These are phyloP conservation scores for Helicolenus hilgendorfi DNA, from an alignment of 2,797 vertebrate genomes.

Conservation along the genomic window DNA sequence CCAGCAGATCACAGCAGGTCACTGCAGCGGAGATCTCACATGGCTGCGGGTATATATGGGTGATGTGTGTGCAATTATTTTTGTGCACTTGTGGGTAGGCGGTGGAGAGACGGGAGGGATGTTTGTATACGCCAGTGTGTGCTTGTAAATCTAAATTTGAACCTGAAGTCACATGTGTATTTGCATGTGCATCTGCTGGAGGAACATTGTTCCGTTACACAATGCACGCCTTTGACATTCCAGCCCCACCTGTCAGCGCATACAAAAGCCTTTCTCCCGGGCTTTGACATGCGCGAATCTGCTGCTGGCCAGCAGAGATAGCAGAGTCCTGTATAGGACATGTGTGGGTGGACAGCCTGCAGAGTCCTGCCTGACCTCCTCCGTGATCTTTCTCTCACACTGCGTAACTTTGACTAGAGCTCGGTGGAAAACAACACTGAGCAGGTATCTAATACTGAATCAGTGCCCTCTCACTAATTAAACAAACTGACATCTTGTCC, in stretches of 20 bases:
- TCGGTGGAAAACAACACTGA: slow-evolving; percentile 8
- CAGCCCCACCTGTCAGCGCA: slow-evolving; percentile 75
- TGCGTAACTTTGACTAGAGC: slow-evolving; percentile 20
- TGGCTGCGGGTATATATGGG: slow-evolving; percentile 20
- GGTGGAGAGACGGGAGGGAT: slow-evolving; percentile 1
- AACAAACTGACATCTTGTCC: slow-evolving; percentile 18
- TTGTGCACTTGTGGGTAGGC: slow-evolving; percentile 48
- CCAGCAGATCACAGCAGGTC: slow-evolving; percentile 56
- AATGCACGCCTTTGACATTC: slow-evolving; percentile 73
- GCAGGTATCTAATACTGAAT: neutral
- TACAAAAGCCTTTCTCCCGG: slow-evolving; percentile 69
- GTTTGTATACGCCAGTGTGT: slow-evolving; percentile 27
- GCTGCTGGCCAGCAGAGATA: slow-evolving; percentile 76
- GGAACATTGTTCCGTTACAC: slow-evolving; percentile 70
- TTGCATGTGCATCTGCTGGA: slow-evolving; percentile 48
- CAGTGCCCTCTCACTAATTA: neutral
- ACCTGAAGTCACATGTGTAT: slow-evolving; percentile 56
- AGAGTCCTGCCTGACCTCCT: slow-evolving; percentile 57
- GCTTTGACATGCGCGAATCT: slow-evolving; percentile 65
- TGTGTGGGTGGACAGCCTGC: slow-evolving; percentile 69
- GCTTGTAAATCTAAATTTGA: slow-evolving; percentile 73
- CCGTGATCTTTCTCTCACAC: slow-evolving; percentile 38
- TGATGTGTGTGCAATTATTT: slow-evolving; percentile 38
- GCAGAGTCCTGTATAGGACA: slow-evolving; percentile 36
- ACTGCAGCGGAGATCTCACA: slow-evolving; percentile 40